Percentiles rank a stretch among this genome's conserved stretches.
Evolutionary conservation across 2,888 invertebrate species (phyloP).

Genomic region (Cynaeus angustus): DNA sequence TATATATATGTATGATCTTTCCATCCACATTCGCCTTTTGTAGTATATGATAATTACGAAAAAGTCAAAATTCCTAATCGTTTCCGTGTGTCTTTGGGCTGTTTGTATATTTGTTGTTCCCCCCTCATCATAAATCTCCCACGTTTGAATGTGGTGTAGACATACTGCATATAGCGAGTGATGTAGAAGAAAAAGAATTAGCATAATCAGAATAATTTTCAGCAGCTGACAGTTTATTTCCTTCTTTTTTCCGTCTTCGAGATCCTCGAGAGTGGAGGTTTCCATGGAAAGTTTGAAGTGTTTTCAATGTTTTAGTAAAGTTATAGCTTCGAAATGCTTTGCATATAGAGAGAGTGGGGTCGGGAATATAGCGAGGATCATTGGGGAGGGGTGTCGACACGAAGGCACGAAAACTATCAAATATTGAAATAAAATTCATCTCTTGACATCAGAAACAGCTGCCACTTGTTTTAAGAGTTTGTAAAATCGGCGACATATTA

Average conservation of each 20-base stretch:
- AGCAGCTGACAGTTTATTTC: slow-evolving; percentile 77
- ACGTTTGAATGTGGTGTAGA: slow-evolving; percentile 66
- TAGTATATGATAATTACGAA: too few relatives aligned
- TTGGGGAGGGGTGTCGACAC: slow-evolving; percentile 63
- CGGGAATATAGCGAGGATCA: slow-evolving; percentile 56
- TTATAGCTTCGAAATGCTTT: slow-evolving; percentile 71
- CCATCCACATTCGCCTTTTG: too few relatives aligned
- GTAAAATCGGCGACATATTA: slow-evolving; percentile 72
- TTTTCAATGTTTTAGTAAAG: slow-evolving; percentile 71
- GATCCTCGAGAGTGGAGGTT: slow-evolving; percentile 44
- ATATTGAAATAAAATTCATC: slow-evolving; percentile 74
- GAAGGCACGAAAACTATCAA: slow-evolving; percentile 71
- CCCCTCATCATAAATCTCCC: slow-evolving; percentile 61
- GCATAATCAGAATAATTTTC: slow-evolving; percentile 79
- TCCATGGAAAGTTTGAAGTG: slow-evolving; percentile 69
- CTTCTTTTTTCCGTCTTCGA: slow-evolving; percentile 72
- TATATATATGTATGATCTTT: too few relatives aligned
- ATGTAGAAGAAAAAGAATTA: slow-evolving; percentile 74
- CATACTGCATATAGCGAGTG: slow-evolving; percentile 65
- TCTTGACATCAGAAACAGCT: slow-evolving; percentile 72
- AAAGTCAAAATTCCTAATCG: too few relatives aligned
- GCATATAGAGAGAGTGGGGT: slow-evolving; percentile 69
- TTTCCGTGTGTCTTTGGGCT: neutral
- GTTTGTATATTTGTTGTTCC: slow-evolving; percentile 30
- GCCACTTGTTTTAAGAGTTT: slow-evolving; percentile 73